A percentile compares a stretch with the other conserved stretches of the same genome.
These are phyloP conservation scores for Acholoe squamosa DNA, from an alignment of 2,888 invertebrate genomes.

Conservation along the genomic window DNA sequence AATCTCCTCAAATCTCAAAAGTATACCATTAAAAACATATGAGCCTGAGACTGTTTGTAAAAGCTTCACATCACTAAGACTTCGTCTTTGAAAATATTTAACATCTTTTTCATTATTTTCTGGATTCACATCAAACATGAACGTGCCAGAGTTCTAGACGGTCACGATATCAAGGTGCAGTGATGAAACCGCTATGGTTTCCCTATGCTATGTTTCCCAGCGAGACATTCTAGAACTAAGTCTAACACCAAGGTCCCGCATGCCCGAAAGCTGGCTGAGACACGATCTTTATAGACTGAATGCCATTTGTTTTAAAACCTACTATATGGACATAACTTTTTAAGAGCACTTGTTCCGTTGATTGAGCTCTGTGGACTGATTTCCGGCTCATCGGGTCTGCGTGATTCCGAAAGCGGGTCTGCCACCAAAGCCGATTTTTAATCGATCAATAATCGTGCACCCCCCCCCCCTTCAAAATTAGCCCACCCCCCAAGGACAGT, in stretches of 20 bases:
- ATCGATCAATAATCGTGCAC: no score
- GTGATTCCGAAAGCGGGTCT: not conserved
- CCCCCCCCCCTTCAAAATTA: no score
- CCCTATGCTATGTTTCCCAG: conserved; percentile 28
- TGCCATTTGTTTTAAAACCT: not conserved
- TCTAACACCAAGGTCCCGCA: not conserved
- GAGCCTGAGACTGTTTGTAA: not conserved
- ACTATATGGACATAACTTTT: conserved; percentile 44
- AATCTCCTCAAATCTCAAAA: not conserved
- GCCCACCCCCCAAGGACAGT: no score
- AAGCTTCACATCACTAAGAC: conserved; percentile 19
- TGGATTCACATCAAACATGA: not conserved
- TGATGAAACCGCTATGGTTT: not conserved
- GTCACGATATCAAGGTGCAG: conserved; percentile 6
- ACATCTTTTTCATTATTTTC: not conserved
- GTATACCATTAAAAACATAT: not conserved
- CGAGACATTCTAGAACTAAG: not conserved
- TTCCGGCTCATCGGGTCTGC: conserved; percentile 5
- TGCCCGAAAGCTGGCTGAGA: not conserved
- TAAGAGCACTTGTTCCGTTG: conserved; percentile 52
- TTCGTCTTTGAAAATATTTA: not conserved
- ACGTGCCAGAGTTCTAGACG: not conserved
- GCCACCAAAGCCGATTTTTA: no score
- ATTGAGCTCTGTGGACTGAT: conserved; percentile 48
- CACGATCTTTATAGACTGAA: not conserved